phyloP scores from a whole-genome alignment of 2,888 invertebrate species.

The Drosophila neutralis region DNA sequence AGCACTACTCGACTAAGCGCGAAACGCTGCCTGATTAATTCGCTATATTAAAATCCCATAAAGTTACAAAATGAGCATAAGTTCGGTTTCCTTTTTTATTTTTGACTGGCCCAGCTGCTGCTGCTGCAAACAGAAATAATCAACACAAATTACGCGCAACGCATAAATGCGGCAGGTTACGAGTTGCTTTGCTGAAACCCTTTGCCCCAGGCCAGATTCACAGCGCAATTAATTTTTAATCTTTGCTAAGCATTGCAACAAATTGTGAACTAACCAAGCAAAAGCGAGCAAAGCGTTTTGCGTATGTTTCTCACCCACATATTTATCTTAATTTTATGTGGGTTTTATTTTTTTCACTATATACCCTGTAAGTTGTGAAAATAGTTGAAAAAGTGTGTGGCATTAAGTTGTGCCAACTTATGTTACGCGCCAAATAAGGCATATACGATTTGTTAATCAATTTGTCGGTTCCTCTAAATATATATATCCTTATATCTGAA shows the following conservation, averaged over 20 bases:
- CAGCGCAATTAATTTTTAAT: slow-evolving; percentile 73
- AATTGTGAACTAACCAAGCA: slow-evolving; percentile 57
- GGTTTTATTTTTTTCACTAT: neutral
- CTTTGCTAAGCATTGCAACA: slow-evolving; percentile 69
- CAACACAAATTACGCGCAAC: slow-evolving; percentile 68
- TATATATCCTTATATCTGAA: neutral
- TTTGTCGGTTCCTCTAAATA: neutral
- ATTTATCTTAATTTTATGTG: slow-evolving; percentile 57
- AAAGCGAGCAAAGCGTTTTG: slow-evolving; percentile 30
- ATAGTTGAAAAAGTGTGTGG: neutral
- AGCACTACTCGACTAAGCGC: slow-evolving; percentile 19
- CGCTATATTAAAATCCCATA: slow-evolving; percentile 74
- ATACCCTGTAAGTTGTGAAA: slow-evolving; percentile 11
- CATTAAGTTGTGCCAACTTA: neutral
- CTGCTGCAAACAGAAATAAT: slow-evolving; percentile 59
- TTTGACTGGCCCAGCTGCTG: slow-evolving; percentile 47
- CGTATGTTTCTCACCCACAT: slow-evolving; percentile 44
- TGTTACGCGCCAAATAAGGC: neutral
- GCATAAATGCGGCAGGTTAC: slow-evolving; percentile 54
- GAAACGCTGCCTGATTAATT: slow-evolving; percentile 62
- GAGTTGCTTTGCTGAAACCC: neutral
- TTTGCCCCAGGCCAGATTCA: slow-evolving; percentile 10
- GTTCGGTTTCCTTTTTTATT: slow-evolving; percentile 23
- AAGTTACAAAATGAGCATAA: slow-evolving; percentile 54
- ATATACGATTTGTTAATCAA: neutral